Percentiles rank a stretch among this genome's conserved stretches.
Evolutionary conservation across 1,140 invertebrate species (phyloP).

Genomic region (Brachionus angularis): DNA sequence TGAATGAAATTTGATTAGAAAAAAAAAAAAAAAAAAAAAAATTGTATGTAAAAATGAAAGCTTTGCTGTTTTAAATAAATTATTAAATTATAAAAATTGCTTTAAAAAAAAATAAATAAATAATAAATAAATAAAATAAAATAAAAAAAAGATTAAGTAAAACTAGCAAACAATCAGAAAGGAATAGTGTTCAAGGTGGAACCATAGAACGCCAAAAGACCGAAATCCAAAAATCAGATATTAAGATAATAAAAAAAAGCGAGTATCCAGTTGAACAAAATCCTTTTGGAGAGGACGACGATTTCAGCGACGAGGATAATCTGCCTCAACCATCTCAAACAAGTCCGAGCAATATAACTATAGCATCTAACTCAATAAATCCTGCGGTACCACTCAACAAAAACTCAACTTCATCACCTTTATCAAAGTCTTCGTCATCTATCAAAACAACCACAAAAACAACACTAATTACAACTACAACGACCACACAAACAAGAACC

Average conservation of each 20-base stretch:
- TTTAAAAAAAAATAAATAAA: too few species aligned
- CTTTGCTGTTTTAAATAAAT: too few species aligned
- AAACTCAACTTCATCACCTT: constrained; percentile 1
- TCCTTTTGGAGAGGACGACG: constrained; percentile 15
- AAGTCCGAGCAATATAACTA: too few species aligned
- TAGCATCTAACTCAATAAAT: background rate
- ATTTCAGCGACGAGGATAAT: background rate
- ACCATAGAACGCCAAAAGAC: too few species aligned
- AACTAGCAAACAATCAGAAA: too few species aligned
- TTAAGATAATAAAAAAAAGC: background rate
- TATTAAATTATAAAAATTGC: too few species aligned
- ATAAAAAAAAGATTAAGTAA: too few species aligned
- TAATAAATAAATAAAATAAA: too few species aligned
- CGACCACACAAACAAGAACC: background rate
- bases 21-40: too few species aligned
- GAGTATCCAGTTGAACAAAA: constrained; percentile 20
- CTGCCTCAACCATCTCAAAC: background rate
- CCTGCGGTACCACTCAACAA: background rate
- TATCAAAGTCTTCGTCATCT: background rate
- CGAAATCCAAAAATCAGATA: background rate
- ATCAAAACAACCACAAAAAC: background rate
- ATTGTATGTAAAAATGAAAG: too few species aligned
- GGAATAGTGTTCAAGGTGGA: too few species aligned
- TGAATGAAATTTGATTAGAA: too few species aligned
- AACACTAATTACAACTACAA: background rate